Base-by-base conservation (phyloP, 2,888 invertebrate species). In the Parnassius mnemosyne region DNA sequence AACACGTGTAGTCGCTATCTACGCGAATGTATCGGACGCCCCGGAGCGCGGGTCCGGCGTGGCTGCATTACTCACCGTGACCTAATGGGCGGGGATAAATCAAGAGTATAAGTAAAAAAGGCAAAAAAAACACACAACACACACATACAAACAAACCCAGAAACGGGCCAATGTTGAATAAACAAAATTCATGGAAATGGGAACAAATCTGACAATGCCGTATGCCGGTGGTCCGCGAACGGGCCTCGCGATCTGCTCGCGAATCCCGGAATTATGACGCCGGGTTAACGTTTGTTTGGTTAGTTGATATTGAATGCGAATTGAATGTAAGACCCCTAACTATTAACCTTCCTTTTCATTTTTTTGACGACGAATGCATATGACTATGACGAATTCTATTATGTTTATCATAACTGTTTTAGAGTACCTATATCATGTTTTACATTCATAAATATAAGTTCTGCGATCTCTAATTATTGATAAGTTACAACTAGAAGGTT, bases 151-250 rank as follows among this genome's bases (percentile, higher is more conserved):
- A 83, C 80, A 84, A 83, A 83, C 75, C 75, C 83, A 83, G 79
- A 83, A 83, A 81, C 82, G 79, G 76, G 71, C 84, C 81, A 83
- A 85, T 83, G 82, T 85, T 85, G 85, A 84, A 87, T 87, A 87
- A 86, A 88, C 87, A 85, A 83, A 89, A 89, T 90, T 89, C 89
- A 89, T 86, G 89, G 90, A 89, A 89, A 89, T 83, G 80, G 82
- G 83, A 84, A 87, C 87, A 87, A 87, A 88, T 89, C 83, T 80
- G 78, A 87, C 86, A 85, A 86, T 85, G 78, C 80, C 74, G 76
- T 69, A 77, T 76, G 72, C 83, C 78, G 82, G 87, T 83, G 83
- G 85, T 81, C 87, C 76, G 80, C 78, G 54, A 34, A 47, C 20
- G 12, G 9, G 20, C 52, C 11, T 16, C 43, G 25, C 9, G 20